Evolutionary conservation across 64 coral and sea anemone genomes (phyloP).

Genomic region (Catalaphyllia jardinei): DNA sequence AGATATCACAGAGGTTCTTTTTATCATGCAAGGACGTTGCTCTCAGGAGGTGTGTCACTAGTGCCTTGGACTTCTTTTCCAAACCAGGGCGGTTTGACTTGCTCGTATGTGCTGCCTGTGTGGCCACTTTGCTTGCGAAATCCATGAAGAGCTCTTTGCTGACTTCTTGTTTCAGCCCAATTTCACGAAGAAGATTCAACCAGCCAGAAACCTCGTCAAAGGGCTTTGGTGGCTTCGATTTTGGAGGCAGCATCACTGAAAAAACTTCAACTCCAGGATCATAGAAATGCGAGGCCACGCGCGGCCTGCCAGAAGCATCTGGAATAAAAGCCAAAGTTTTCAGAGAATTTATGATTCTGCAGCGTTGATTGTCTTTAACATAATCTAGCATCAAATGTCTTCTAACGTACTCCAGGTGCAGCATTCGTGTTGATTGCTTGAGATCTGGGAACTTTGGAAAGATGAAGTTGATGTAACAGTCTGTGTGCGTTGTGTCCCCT

Average conservation of each 20-base stretch:
- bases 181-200: constrained; percentile 64
- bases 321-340: constrained; percentile 67
- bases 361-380: not conserved
- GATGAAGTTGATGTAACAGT: constrained; percentile 86
- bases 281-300: constrained; percentile 66
- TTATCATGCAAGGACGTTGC: constrained; percentile 37
- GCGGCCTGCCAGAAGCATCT: constrained; percentile 38
- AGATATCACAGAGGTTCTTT: constrained; percentile 33
- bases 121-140: constrained; percentile 75
- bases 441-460: constrained; percentile 71
- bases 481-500: constrained; percentile 44
- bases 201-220: constrained; percentile 62
- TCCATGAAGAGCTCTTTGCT: constrained; percentile 51
- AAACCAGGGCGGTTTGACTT: not conserved
- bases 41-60: constrained; percentile 65
- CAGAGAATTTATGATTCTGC: constrained; percentile 47
- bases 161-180: constrained; percentile 62
- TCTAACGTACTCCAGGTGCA: constrained; percentile 66
- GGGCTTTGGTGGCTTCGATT: constrained; percentile 54
- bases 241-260: constrained; percentile 66
- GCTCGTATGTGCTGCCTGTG: not conserved
- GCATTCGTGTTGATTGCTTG: constrained; percentile 53
- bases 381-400: not conserved
- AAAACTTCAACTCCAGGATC: constrained; percentile 87
- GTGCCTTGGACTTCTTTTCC: constrained; percentile 60